Conservation (phyloP, 2,888 invertebrate genomes). For the Drosophila rellima region DNA sequence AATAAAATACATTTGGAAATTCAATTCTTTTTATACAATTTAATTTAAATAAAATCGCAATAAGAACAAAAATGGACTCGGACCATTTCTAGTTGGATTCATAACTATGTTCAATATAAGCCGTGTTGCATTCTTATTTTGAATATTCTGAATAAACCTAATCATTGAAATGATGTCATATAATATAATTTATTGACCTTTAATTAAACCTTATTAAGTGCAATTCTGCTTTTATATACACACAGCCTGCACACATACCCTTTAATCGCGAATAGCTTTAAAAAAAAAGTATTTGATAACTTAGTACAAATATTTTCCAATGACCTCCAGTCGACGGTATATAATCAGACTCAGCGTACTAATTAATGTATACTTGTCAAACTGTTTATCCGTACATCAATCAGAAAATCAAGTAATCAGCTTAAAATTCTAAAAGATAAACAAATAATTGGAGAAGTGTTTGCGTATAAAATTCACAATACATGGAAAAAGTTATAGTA, state of each 20-base stretch:
- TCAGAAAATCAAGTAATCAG: not conserved
- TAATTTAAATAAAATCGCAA: not conserved
- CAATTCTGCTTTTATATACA: not conserved
- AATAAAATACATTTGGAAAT: not conserved
- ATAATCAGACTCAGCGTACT: not conserved
- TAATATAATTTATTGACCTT: not conserved
- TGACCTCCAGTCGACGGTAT: not conserved
- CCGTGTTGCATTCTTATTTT: no score
- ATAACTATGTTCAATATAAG: no score
- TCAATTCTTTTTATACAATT: not conserved
- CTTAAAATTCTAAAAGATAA: not conserved
- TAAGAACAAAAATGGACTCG: not conserved
- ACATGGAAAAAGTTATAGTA: no score
- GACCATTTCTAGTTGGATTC: not conserved
- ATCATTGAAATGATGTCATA: slow-evolving; percentile 11
- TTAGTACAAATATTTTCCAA: not conserved
- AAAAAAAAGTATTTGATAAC: not conserved
- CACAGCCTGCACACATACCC: not conserved
- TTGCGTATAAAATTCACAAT: not conserved
- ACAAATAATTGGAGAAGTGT: not conserved
- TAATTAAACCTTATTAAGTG: slow-evolving; percentile 3
- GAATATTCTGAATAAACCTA: not conserved
- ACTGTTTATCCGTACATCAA: not conserved
- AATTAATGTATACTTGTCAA: not conserved
- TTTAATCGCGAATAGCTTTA: not conserved